Percentiles rank a stretch among this genome's conserved stretches.
Conservation (phyloP, 2,797 vertebrate species). For the Parambassis ranga region DNA sequence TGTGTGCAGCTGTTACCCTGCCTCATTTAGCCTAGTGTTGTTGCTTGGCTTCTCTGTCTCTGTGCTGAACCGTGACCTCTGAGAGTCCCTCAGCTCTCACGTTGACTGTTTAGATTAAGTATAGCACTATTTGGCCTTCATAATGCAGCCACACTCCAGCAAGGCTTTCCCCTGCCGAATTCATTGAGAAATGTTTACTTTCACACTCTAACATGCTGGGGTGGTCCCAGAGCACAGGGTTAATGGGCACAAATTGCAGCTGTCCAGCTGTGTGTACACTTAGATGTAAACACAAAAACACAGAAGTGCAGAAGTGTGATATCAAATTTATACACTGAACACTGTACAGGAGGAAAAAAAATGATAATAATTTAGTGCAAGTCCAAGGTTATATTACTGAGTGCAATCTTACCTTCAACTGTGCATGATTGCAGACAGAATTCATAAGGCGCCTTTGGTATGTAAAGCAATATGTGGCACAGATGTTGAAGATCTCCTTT, state of each 20-base stretch:
- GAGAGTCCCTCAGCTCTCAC: conserved; percentile 43
- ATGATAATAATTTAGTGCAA: not conserved
- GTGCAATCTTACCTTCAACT: conserved; percentile 16
- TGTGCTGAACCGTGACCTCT: conserved; percentile 45
- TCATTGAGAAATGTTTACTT: conserved; percentile 71
- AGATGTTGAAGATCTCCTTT: conserved; percentile 71
- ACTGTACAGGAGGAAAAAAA: not conserved
- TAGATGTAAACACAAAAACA: conserved; percentile 35
- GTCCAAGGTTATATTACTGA: not conserved
- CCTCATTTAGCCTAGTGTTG: not conserved
- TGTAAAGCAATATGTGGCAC: conserved; percentile 71
- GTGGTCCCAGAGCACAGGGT: conserved; percentile 54
- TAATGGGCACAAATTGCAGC: conserved; percentile 51
- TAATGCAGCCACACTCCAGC: conserved; percentile 52
- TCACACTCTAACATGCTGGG: conserved; percentile 54
- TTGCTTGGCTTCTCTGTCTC: conserved; percentile 23
- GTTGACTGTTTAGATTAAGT: conserved; percentile 68
- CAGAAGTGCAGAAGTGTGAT: conserved; percentile 6
- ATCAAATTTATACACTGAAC: not conserved
- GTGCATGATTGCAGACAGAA: conserved; percentile 58
- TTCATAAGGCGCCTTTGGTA: conserved; percentile 64
- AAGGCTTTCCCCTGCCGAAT: conserved; percentile 51
- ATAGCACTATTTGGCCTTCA: conserved; percentile 71
- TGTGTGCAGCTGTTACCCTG: conserved; percentile 45
- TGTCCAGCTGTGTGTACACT: conserved; percentile 41